Percentiles rank a stretch among this genome's conserved stretches.
phyloP scores from a whole-genome alignment of 2,113 vertebrate genomes.

The Uria lomvia region DNA sequence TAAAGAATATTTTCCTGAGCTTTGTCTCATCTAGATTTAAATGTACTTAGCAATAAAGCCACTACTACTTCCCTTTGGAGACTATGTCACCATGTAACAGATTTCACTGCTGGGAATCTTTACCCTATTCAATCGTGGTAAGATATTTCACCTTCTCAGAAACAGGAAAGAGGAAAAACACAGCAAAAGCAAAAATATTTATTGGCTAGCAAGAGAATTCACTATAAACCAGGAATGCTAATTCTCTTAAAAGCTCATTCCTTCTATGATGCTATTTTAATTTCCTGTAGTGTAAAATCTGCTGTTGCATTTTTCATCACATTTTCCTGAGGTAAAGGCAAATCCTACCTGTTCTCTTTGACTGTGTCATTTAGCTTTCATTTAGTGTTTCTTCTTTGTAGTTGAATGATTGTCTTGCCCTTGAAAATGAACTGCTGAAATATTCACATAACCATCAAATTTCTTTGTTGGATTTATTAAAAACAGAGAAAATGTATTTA shows the following conservation, averaged over 20 bases:
- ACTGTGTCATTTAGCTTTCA: neutral
- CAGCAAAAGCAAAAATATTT: neutral
- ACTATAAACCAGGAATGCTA: neutral
- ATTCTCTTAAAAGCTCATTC: neutral
- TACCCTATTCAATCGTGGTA: neutral
- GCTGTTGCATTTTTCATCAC: neutral
- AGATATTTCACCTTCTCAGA: constrained; percentile 25
- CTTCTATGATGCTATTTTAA: neutral
- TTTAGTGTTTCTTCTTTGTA: neutral
- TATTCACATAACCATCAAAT: neutral
- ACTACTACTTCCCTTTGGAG: constrained; percentile 15
- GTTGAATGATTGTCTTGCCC: neutral
- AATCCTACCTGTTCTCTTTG: neutral
- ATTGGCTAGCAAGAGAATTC: neutral
- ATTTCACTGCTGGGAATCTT: constrained; percentile 40
- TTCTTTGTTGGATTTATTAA: neutral
- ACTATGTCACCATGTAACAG: neutral
- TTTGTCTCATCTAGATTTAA: constrained; percentile 31
- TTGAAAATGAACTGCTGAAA: neutral
- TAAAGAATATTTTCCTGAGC: constrained; percentile 18
- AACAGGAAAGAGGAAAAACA: neutral
- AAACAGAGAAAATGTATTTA: neutral
- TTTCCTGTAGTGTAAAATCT: neutral
- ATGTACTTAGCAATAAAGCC: constrained; percentile 33
- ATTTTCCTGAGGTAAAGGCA: neutral